These are phyloP conservation scores for Penaeus monodon DNA, from an alignment of 2,888 invertebrate genomes.

Conservation along the genomic window DNA sequence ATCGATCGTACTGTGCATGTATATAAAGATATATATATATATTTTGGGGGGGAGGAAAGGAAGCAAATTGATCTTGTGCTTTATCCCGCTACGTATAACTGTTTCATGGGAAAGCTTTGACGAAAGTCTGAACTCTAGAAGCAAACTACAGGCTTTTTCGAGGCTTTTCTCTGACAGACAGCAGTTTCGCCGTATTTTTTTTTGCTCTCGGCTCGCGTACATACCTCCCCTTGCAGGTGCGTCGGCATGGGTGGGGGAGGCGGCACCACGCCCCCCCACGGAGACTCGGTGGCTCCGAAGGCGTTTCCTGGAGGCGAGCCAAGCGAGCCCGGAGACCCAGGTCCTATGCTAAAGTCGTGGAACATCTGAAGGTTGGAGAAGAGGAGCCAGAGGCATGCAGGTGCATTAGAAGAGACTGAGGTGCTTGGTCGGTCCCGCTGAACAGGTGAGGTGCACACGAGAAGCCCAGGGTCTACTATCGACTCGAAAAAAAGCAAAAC, in stretches of 20 bases:
- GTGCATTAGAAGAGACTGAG: conserved; percentile 23
- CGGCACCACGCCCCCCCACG: conserved; percentile 69
- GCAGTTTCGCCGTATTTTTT: neutral
- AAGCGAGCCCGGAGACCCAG: conserved; percentile 13
- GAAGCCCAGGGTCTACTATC: neutral
- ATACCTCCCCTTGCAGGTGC: conserved; percentile 70
- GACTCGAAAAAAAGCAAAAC: neutral
- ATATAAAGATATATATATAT: no score
- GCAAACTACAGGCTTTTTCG: neutral
- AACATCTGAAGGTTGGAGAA: conserved; percentile 55
- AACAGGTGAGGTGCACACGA: conserved; percentile 13
- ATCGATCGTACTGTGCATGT: no score
- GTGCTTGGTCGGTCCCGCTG: conserved; percentile 9
- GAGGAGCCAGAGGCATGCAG: conserved; percentile 53
- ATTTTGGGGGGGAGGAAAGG: no score
- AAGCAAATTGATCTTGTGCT: no score
- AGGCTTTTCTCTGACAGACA: neutral
- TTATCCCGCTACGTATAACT: no score
- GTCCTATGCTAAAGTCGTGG: conserved; percentile 41
- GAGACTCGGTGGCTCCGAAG: conserved; percentile 47
- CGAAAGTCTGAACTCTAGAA: neutral
- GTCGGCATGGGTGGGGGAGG: conserved; percentile 93
- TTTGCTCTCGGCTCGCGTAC: neutral
- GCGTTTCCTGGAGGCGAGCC: conserved; percentile 28
- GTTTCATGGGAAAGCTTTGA: conserved; percentile 3